These are phyloP conservation scores for Tor tambroides DNA, from an alignment of 2,113 vertebrate species.

Conservation along the genomic window DNA sequence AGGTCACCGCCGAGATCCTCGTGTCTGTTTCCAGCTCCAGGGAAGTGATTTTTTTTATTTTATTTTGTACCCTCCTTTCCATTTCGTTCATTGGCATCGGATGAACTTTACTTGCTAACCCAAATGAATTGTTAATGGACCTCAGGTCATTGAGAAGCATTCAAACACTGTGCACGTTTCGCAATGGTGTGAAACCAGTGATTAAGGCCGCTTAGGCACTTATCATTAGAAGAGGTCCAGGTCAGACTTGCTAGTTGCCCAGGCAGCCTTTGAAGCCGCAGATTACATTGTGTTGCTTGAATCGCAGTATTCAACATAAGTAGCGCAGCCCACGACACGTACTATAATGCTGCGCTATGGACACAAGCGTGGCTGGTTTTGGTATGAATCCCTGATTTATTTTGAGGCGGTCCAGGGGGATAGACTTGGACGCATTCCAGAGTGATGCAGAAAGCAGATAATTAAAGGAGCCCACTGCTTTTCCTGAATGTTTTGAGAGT, in stretches of 20 bases:
- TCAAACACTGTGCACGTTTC: conserved; percentile 48
- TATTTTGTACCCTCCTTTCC: conserved; percentile 28
- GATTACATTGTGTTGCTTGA: conserved; percentile 43
- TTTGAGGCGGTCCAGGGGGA: conserved; percentile 50
- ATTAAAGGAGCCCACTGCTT: conserved; percentile 55
- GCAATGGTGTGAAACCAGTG: conserved; percentile 38
- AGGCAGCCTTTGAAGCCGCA: conserved; percentile 24
- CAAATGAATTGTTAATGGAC: conserved; percentile 57
- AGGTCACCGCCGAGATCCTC: conserved; percentile 73
- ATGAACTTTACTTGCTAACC: conserved; percentile 55
- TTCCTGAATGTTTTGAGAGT: conserved; percentile 49
- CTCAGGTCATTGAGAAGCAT: conserved; percentile 30
- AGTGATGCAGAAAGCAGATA: conserved; percentile 51
- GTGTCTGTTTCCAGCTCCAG: conserved; percentile 66
- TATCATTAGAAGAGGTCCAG: conserved; percentile 54
- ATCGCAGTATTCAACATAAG: conserved; percentile 28
- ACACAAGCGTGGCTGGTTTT: conserved; percentile 41
- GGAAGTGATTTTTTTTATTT: conserved; percentile 48
- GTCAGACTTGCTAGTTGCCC: conserved; percentile 40
- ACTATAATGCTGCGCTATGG: conserved; percentile 36
- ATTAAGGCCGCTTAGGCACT: conserved; percentile 54
- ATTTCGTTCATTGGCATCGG: conserved; percentile 54
- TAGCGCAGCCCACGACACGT: conserved; percentile 22
- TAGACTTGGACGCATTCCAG: conserved; percentile 23
- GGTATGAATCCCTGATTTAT: conserved; percentile 55